Evolutionary conservation across 2,797 vertebrate genomes (phyloP).

Genomic region (Perodicticus potto): DNA sequence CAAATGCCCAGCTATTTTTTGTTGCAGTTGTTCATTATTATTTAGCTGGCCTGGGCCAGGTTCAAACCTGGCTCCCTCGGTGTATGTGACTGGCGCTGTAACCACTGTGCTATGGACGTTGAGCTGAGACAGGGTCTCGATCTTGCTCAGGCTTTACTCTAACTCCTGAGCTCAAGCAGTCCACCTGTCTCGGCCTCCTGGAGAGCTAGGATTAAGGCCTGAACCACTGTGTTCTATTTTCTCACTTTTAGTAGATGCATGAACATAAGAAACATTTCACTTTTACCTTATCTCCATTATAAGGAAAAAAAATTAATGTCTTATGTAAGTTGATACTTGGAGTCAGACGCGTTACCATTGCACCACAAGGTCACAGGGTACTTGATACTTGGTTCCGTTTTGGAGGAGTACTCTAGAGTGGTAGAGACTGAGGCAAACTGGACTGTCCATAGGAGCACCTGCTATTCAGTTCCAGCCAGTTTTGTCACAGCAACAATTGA

Average conservation of each 20-base stretch:
- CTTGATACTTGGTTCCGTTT: neutral
- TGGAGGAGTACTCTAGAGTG: neutral
- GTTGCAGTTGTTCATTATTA: no score
- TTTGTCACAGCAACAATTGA: neutral
- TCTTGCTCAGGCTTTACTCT: neutral
- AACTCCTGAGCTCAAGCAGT: neutral
- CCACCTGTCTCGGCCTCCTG: no score
- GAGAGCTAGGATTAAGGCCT: neutral
- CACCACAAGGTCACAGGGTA: neutral
- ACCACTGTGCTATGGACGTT: no score
- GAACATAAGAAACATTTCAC: neutral
- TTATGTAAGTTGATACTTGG: neutral
- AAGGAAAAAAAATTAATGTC: neutral
- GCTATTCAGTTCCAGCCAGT: neutral
- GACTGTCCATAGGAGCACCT: neutral
- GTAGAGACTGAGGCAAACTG: neutral
- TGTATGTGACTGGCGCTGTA: no score
- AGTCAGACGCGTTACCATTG: no score
- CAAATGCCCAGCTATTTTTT: no score
- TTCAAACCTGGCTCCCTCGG: no score
- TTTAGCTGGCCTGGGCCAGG: no score
- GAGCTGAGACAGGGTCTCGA: no score
- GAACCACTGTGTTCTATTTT: neutral
- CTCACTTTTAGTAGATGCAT: neutral
- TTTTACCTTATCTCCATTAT: neutral